Conservation (phyloP, 2,113 vertebrate species). For the Grus americana region DNA sequence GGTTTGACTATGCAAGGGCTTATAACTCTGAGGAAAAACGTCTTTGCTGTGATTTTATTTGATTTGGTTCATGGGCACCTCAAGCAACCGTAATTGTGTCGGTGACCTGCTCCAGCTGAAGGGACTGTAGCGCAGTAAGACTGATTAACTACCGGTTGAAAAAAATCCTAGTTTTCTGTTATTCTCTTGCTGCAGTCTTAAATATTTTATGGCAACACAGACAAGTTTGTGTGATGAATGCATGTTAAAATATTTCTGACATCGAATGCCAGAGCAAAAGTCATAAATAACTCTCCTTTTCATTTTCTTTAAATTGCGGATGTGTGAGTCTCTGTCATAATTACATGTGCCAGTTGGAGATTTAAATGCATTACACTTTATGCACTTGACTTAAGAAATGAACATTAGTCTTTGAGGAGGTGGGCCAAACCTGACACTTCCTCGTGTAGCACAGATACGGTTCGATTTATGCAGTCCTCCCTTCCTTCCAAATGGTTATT, state of each 20-base stretch:
- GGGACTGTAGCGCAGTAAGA: constrained; percentile 17
- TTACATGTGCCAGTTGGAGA: constrained; percentile 59
- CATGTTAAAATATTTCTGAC: constrained; percentile 64
- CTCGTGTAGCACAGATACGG: constrained; percentile 48
- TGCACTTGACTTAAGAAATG: constrained; percentile 71
- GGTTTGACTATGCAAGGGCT: neutral
- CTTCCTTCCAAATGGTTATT: constrained; percentile 73
- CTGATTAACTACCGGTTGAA: constrained; percentile 60
- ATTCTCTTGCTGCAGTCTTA: constrained; percentile 53
- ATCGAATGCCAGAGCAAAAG: constrained; percentile 55
- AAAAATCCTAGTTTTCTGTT: constrained; percentile 49
- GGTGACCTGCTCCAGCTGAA: constrained; percentile 67
- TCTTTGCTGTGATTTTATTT: constrained; percentile 59
- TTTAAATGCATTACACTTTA: constrained; percentile 73
- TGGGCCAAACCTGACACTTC: constrained; percentile 53
- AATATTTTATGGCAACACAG: constrained; percentile 53
- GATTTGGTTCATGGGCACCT: constrained; percentile 37
- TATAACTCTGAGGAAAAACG: constrained; percentile 13
- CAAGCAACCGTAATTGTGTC: constrained; percentile 56
- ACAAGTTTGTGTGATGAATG: constrained; percentile 51
- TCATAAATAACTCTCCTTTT: constrained; percentile 67
- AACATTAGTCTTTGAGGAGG: constrained; percentile 58
- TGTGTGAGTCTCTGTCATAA: constrained; percentile 68
- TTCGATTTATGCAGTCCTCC: constrained; percentile 72
- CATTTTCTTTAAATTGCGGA: constrained; percentile 71